These are phyloP conservation scores for Eupithecia pulchellata DNA, from an alignment of 2,888 invertebrate species.

Conservation along the genomic window DNA sequence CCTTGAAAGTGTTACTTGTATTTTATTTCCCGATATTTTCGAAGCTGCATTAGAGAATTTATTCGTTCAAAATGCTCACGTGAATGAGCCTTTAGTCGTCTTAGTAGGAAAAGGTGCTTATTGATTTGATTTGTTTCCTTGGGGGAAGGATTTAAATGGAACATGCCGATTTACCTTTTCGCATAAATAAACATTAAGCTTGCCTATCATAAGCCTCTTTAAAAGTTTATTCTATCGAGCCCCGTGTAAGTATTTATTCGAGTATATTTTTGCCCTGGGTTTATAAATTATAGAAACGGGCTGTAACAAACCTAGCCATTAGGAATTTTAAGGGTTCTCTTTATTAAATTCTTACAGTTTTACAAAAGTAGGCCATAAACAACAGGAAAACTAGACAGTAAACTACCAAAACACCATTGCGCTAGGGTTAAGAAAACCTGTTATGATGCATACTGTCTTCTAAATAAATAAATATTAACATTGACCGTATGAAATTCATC, in stretches of 20 bases:
- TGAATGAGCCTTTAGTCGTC: slow-evolving; percentile 1
- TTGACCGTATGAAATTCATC: background rate
- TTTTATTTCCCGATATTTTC: background rate
- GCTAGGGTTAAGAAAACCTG: too few species aligned
- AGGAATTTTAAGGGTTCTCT: background rate
- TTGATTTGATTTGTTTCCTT: slow-evolving; percentile 41
- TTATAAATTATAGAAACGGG: background rate
- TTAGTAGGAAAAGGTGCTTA: slow-evolving; percentile 38
- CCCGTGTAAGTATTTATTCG: background rate
- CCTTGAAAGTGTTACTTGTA: background rate
- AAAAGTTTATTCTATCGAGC: background rate
- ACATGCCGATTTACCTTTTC: slow-evolving; percentile 42
- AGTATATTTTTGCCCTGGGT: background rate
- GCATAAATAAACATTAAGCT: slow-evolving; percentile 26
- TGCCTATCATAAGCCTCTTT: slow-evolving; percentile 1
- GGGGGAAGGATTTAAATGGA: slow-evolving; percentile 35
- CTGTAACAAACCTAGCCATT: background rate
- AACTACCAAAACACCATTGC: background rate
- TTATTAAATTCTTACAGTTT: background rate
- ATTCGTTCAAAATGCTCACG: background rate
- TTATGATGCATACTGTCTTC: too few species aligned
- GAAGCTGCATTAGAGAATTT: background rate
- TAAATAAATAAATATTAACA: background rate
- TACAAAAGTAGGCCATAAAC: background rate
- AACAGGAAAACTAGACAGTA: background rate